A percentile compares a stretch with the other conserved stretches of the same genome.
Evolutionary conservation across 2,113 vertebrate species (phyloP).

Genomic region (Pteruthius melanotis): DNA sequence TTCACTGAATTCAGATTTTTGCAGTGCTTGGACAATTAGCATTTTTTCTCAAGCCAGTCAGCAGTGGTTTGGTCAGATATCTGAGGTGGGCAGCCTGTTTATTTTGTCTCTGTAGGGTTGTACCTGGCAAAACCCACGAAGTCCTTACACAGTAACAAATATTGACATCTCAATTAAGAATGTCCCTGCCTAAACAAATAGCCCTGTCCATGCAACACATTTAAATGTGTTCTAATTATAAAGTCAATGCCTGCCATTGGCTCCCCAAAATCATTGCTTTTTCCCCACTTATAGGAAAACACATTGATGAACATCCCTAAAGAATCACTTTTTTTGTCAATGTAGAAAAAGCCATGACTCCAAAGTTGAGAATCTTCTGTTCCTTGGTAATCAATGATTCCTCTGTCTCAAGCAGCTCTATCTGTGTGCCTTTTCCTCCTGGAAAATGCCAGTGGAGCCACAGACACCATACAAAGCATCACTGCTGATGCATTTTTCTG

Average conservation of each 20-base stretch:
- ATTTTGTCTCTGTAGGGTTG: background rate
- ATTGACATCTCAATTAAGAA: background rate
- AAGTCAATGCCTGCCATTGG: background rate
- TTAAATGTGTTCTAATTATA: background rate
- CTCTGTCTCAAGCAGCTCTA: background rate
- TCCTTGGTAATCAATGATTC: background rate
- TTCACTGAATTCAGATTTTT: background rate
- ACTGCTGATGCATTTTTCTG: background rate
- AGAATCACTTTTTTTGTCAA: background rate
- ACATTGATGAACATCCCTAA: background rate
- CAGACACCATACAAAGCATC: background rate
- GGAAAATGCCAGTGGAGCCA: background rate
- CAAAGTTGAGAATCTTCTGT: background rate
- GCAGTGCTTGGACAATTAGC: background rate
- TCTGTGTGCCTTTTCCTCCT: background rate
- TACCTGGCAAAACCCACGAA: background rate
- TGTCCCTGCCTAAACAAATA: background rate
- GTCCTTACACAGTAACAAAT: background rate
- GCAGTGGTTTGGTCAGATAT: background rate
- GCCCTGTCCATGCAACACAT: background rate
- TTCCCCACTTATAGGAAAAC: background rate
- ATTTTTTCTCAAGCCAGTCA: background rate
- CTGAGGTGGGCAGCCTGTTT: background rate
- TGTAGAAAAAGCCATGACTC: background rate
- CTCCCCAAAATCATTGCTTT: background rate